Percentiles rank a stretch among this genome's conserved stretches.
Conservation (phyloP, 2,797 vertebrate genomes). For the Chloroceryle inda region DNA sequence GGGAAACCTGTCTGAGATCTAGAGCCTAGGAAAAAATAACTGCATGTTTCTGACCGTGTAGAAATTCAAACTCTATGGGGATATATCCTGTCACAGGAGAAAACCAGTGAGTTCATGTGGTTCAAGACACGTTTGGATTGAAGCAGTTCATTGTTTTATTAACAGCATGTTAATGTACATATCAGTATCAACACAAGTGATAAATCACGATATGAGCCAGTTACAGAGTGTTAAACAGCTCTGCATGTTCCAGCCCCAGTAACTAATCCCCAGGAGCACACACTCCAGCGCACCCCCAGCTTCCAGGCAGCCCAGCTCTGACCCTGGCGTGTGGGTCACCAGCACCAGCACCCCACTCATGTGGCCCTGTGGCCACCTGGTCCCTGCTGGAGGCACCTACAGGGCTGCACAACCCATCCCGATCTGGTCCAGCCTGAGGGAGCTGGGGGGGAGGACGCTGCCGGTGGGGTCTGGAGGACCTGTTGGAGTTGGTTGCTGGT, state of each 20-base stretch:
- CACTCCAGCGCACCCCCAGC: fast-evolving
- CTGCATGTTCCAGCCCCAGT: fast-evolving
- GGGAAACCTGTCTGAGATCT: background rate
- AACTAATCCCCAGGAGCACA: background rate
- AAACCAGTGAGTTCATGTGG: background rate
- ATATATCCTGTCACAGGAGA: background rate
- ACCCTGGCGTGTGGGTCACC: fast-evolving
- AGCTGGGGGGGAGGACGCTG: background rate
- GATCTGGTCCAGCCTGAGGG: too few species aligned
- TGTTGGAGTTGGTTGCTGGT: too few species aligned
- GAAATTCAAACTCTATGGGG: background rate
- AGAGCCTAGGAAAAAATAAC: background rate
- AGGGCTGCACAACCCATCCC: background rate
- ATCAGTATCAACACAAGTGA: background rate
- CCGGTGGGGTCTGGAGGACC: too few species aligned
- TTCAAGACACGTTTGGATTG: background rate
- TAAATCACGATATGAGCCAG: background rate
- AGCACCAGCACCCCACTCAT: background rate
- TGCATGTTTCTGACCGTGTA: background rate
- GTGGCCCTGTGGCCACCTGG: fast-evolving
- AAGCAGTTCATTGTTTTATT: constrained; percentile 8
- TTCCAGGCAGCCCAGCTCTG: fast-evolving
- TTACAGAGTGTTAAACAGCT: background rate
- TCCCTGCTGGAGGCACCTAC: background rate
- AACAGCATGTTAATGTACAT: background rate